A percentile compares a stretch with the other conserved stretches of the same genome.
These are phyloP conservation scores for Andrena dorsata DNA, from an alignment of 2,888 invertebrate species.

Conservation along the genomic window DNA sequence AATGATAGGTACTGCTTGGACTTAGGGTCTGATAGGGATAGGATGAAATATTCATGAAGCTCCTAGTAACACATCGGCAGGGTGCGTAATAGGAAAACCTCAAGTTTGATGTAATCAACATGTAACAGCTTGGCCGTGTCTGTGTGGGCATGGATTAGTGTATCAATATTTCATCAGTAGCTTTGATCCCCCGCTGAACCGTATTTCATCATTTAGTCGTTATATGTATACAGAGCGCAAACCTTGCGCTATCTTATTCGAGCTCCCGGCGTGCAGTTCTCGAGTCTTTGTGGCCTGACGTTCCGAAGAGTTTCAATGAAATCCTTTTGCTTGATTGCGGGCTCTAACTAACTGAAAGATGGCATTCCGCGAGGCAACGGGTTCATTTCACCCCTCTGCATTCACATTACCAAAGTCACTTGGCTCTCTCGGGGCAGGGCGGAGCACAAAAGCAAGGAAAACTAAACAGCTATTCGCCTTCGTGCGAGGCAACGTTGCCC, in stretches of 20 bases:
- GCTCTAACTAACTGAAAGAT: not conserved
- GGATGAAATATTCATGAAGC: conserved; percentile 49
- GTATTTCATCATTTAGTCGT: not conserved
- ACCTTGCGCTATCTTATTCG: too few species aligned
- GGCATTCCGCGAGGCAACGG: not conserved
- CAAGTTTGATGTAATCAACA: conserved; percentile 35
- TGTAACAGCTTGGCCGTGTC: conserved; percentile 10
- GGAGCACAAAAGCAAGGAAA: not conserved
- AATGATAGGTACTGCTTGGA: conserved; percentile 9
- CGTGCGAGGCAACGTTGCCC: not conserved
- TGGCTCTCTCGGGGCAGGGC: not conserved
- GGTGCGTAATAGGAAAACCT: conserved; percentile 29
- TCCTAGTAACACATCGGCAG: conserved; percentile 13
- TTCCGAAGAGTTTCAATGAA: too few species aligned
- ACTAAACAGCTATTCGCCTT: conserved; percentile 4
- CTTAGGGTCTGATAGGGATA: not conserved
- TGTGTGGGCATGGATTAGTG: not conserved
- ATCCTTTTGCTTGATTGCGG: too few species aligned
- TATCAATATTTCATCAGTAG: conserved; percentile 18
- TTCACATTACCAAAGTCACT: not conserved
- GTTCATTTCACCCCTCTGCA: not conserved
- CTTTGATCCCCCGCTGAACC: not conserved
- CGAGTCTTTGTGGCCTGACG: too few species aligned
- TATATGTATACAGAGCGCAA: too few species aligned
- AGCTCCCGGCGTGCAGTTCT: not conserved